phyloP scores from a whole-genome alignment of 2,888 invertebrate genomes.

The Fragum whitleyi region DNA sequence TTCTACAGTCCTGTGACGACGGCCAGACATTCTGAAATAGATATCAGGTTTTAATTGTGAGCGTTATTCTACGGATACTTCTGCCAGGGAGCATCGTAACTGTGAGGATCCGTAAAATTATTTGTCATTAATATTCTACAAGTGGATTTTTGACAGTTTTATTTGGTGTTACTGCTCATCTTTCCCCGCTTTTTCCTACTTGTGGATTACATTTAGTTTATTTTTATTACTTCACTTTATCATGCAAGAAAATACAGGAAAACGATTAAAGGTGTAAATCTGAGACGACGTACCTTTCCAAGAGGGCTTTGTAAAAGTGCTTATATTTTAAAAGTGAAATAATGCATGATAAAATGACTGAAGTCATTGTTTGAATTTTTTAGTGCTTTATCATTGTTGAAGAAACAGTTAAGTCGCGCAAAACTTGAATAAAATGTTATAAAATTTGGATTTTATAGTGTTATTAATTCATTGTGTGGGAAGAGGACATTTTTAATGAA shows the following conservation, averaged over 20 bases:
- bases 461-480: neutral
- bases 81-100: neutral
- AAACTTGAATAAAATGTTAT: neutral
- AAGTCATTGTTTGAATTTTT: too few species aligned
- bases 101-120: neutral
- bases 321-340: too few species aligned
- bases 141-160: constrained; percentile 4
- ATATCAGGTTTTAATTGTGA: neutral
- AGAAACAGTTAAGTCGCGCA: neutral
- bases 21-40: neutral
- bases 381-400: neutral
- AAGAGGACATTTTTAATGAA: neutral
- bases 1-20: too few species aligned
- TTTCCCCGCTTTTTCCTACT: neutral
- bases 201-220: neutral
- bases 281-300: too few species aligned
- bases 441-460: constrained; percentile 1
- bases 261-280: too few species aligned
- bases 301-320: too few species aligned
- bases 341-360: too few species aligned
- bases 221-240: neutral
- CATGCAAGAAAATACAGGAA: too few species aligned
- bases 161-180: neutral
- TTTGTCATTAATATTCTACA: neutral
- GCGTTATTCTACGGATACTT: neutral